These are phyloP conservation scores for Myzus persicae DNA, from an alignment of 1,140 invertebrate genomes.

Conservation along the genomic window DNA sequence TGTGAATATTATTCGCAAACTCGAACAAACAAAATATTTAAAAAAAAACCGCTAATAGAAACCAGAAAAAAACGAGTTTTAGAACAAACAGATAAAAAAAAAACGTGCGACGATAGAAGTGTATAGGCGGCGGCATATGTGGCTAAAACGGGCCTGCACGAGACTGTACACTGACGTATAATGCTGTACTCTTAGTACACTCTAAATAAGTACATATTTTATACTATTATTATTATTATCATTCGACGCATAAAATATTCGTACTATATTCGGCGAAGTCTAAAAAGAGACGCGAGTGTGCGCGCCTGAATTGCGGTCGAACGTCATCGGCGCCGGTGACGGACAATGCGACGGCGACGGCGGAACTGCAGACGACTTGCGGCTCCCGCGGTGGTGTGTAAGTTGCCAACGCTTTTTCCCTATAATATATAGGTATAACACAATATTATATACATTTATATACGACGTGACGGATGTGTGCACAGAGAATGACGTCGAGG, in stretches of 20 bases:
- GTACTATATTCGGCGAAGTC: neutral
- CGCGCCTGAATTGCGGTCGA: neutral
- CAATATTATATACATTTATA: no score
- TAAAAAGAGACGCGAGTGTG: neutral
- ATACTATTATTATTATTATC: neutral
- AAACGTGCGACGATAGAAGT: neutral
- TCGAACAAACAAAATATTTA: neutral
- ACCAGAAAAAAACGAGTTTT: conserved; percentile 32
- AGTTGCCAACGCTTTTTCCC: conserved; percentile 12
- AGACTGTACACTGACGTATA: neutral
- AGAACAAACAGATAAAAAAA: neutral
- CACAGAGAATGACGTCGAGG: neutral
- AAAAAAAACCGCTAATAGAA: neutral
- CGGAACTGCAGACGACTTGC: neutral
- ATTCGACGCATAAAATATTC: neutral
- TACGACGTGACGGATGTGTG: neutral
- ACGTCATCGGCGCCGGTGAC: neutral
- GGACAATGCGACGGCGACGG: neutral
- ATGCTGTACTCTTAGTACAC: neutral
- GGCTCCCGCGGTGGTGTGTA: neutral
- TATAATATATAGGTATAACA: neutral
- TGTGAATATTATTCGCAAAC: neutral
- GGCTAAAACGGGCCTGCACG: neutral
- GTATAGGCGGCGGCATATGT: neutral
- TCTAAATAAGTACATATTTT: neutral